Percentiles rank a stretch among this genome's conserved stretches.
Evolutionary conservation across 2,888 invertebrate species (phyloP).

Genomic region (Melinopterus prodromus): DNA sequence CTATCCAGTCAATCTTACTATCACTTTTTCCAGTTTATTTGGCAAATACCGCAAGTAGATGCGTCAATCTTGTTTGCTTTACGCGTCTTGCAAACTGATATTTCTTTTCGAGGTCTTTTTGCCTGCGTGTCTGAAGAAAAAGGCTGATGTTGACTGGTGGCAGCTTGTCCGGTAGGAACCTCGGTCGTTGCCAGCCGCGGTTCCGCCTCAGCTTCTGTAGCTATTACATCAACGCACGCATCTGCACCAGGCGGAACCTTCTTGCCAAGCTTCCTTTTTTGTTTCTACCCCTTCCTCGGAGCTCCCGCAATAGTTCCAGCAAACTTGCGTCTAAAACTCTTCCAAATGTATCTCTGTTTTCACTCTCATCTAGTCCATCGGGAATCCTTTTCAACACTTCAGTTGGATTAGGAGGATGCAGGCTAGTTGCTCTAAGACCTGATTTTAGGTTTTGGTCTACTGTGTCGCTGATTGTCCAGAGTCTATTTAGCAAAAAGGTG

Average conservation of each 20-base stretch:
- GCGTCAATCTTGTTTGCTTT: too few relatives aligned
- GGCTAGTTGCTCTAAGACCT: constrained; percentile 32
- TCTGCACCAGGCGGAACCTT: constrained; percentile 15
- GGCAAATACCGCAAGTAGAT: too few relatives aligned
- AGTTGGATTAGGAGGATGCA: constrained; percentile 31
- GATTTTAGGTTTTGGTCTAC: constrained; percentile 23
- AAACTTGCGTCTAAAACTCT: constrained; percentile 26
- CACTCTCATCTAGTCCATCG: constrained; percentile 26
- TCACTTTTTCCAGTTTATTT: too few relatives aligned
- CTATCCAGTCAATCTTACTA: too few relatives aligned
- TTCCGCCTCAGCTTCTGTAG: constrained; percentile 21
- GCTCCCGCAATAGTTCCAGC: constrained; percentile 25
- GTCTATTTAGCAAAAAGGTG: constrained; percentile 28
- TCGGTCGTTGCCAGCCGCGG: too few relatives aligned
- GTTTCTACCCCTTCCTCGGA: constrained; percentile 21
- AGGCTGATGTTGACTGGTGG: too few relatives aligned
- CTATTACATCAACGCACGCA: constrained; percentile 18
- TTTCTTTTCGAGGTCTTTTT: too few relatives aligned
- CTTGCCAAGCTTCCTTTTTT: constrained; percentile 18
- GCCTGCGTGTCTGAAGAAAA: too few relatives aligned
- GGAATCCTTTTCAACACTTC: constrained; percentile 28
- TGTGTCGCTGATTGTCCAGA: constrained; percentile 25
- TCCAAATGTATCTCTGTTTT: constrained; percentile 20
- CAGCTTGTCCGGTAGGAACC: too few relatives aligned
- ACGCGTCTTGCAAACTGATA: too few relatives aligned